Evolutionary conservation across 2,113 vertebrate genomes (phyloP), one percentile per base, ranked within the genome.

Genomic region (Nibea albiflora): DNA sequence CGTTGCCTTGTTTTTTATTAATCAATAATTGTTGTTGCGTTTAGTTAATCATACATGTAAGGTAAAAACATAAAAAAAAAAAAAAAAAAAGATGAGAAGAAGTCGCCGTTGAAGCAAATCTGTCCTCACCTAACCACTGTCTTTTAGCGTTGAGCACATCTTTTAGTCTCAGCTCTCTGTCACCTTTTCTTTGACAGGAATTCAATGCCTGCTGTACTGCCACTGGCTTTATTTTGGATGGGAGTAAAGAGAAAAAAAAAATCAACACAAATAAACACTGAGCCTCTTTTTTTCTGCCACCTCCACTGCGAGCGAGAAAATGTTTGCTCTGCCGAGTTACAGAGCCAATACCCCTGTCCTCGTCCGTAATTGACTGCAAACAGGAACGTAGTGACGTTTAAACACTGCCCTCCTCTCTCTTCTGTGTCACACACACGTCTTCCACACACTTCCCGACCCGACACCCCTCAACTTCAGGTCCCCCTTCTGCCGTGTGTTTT

Each of bases 321-420:
- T 94, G 92, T 95, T 95, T 95, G 92, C 90, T 87, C 87, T 92
- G 78, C 79, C 35, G 84, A 88, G 91, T 83, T 85, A 82, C 84
- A 81, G 87, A 90, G 87, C 93, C 90, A 84, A 88, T 92, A 88
- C 79, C 87, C 78, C 92, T 92, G 94, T 95, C 92, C 91, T 92
- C 90, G 62, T 89, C 80, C 62, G 87, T 95, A 95, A 95, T 94
- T 95, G 94, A 95, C 94, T 94, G 93, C 92, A 95, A 95, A 95
- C 94, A 95, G 88, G 86, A 92, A 86, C 80, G 92, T 89, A 87
- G 89, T 93, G 92, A 85, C 81, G 90, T 94, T 93, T 89, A 85
- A 91, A 94, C 92, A 84, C 89, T 87, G 83, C 85, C 89, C 90
- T 81, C 82, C 90, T 84, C 90, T 85, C 74, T 78, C 78, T 76